Percentiles rank a stretch among this genome's conserved stretches.
Conservation (phyloP, 2,888 invertebrate species). For the Ganaspis brasiliensis region DNA sequence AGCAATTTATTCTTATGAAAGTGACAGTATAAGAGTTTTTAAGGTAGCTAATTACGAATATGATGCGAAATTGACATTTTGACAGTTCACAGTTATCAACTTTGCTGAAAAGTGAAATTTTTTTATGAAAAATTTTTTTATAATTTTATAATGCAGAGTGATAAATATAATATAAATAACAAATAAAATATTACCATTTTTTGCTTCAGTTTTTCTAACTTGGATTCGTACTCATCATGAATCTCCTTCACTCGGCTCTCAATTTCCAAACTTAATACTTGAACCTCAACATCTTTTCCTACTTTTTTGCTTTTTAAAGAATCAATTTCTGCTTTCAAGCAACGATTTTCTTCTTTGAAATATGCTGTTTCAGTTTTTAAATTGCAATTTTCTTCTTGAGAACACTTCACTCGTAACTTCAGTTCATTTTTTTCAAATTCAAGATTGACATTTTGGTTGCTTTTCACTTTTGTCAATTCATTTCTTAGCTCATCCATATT, state of each 20-base stretch:
- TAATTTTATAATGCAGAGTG: too few relatives aligned
- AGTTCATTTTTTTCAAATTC: conserved; percentile 46
- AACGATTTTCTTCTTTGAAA: conserved; percentile 65
- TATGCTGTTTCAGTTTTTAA: conserved; percentile 61
- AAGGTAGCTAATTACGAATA: too few relatives aligned
- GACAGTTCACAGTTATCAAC: too few relatives aligned
- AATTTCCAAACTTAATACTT: conserved; percentile 55
- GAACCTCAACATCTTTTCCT: conserved; percentile 56
- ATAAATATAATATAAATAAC: too few relatives aligned
- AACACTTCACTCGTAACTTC: conserved; percentile 53
- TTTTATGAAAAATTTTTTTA: too few relatives aligned
- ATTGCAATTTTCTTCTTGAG: conserved; percentile 64
- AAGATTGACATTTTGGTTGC: conserved; percentile 51
- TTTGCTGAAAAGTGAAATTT: too few relatives aligned
- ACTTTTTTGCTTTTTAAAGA: conserved; percentile 51
- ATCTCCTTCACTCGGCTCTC: conserved; percentile 81
- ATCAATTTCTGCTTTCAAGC: conserved; percentile 63
- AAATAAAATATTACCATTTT: conserved; percentile 85
- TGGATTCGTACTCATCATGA: conserved; percentile 86
- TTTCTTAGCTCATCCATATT: conserved; percentile 69
- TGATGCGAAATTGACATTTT: too few relatives aligned
- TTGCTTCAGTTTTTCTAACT: conserved; percentile 89
- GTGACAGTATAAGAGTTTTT: too few relatives aligned
- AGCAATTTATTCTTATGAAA: too few relatives aligned
- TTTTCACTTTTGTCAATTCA: conserved; percentile 65